These are phyloP conservation scores for Beris morrisii DNA, from an alignment of 2,888 invertebrate genomes.

Conservation along the genomic window DNA sequence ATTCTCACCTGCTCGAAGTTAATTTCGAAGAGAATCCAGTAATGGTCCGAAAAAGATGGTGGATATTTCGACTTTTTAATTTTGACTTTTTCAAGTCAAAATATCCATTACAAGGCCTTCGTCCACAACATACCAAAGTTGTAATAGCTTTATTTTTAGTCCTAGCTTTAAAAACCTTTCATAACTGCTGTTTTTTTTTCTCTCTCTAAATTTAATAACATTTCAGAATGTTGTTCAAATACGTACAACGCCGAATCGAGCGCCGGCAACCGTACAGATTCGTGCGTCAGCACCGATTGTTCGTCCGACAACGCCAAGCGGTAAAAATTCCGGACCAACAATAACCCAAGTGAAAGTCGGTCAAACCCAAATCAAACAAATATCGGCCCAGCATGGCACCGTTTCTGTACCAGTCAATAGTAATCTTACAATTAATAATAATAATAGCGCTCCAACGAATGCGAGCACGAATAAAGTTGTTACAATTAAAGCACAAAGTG, in stretches of 20 bases:
- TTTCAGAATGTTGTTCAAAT: conserved; percentile 54
- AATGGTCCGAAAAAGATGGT: too few species aligned
- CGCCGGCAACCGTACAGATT: conserved; percentile 53
- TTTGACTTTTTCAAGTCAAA: too few species aligned
- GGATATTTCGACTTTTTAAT: too few species aligned
- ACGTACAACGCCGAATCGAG: conserved; percentile 44
- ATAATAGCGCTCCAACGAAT: conserved; percentile 40
- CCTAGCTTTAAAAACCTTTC: too few species aligned
- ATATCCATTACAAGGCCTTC: too few species aligned
- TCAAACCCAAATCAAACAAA: conserved; percentile 56
- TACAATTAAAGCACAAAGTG: conserved; percentile 52
- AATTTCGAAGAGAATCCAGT: too few species aligned
- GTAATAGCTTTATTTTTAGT: too few species aligned
- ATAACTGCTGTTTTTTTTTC: neutral
- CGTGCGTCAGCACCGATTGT: conserved; percentile 47
- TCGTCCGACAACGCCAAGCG: conserved; percentile 42
- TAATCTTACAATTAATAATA: conserved; percentile 31
- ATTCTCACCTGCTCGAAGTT: too few species aligned
- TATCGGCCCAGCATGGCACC: conserved; percentile 39
- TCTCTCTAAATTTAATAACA: neutral
- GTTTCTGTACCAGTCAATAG: conserved; percentile 49
- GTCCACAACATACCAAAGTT: too few species aligned
- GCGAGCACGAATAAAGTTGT: conserved; percentile 40
- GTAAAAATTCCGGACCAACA: conserved; percentile 37
- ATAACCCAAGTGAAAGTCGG: conserved; percentile 54